Base-by-base conservation (phyloP, 2,113 vertebrate species). In the Dipodomys stephensi region DNA sequence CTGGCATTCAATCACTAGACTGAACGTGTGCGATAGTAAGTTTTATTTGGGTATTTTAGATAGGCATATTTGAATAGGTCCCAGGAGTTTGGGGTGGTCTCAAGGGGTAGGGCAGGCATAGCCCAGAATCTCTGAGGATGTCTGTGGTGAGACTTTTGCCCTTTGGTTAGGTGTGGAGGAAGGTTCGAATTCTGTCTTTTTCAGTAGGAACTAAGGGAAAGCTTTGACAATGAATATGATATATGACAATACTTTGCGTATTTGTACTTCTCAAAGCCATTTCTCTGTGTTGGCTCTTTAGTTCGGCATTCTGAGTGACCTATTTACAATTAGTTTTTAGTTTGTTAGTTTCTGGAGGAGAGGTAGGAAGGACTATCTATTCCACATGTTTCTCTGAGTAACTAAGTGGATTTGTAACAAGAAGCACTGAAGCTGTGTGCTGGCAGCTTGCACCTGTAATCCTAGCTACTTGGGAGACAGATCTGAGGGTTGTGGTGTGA, bases 181-280 rank as follows among this genome's bases (percentile, higher is more conserved):
- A 87, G 39, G 39, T 39, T 22, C 4, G 19, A 62, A 44, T 7
- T 89, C 79, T 92, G 18, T 92, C 35, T 65, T n/a, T 91, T 76
- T 64, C 80, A 87, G 67, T 92, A 32, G 80, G 82, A 87, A 92
- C 81, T 87, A 49, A 83, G 28, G 83, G 76, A 85, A 84, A 81
- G 57, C 28, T 71, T 89, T 65, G 81, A 53, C 20, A 84, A 8
- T 94, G 84, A 71, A 35, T 73, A n/a, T 28, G 46, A 57, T 81
- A 92, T 83, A 35, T 72, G 46, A 30, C 83, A 25, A 27, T 57
- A 53, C 73, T 90, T 62, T 30, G 67, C 74, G 8, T 69, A 46
- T 60, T 65, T 85, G 46, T 79, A 57, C 25, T 71, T 49, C 80
- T 89, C 57, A 73, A 78, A 81, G 65, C 76, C 16, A 74, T 84